A percentile compares a stretch with the other conserved stretches of the same genome.
Conservation (phyloP, 2,113 vertebrate species). For the Candoia aspera region DNA sequence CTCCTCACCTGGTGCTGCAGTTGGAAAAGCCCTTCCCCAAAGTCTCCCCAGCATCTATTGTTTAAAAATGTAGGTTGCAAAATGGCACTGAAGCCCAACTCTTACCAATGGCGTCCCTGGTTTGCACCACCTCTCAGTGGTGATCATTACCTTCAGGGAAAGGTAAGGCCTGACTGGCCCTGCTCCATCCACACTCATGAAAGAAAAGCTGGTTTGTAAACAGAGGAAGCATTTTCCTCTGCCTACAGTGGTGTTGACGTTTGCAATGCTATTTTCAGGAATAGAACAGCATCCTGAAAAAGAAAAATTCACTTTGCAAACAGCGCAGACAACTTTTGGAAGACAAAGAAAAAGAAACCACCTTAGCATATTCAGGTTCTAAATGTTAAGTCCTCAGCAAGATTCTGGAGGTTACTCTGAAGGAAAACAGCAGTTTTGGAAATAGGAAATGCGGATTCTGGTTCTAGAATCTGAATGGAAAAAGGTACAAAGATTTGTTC, state of each 20-base stretch:
- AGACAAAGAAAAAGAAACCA: neutral
- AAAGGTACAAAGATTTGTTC: neutral
- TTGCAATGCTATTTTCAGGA: neutral
- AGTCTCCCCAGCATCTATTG: no score
- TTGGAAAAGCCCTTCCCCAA: no score
- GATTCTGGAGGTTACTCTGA: neutral
- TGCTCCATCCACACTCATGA: neutral
- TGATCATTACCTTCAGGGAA: neutral
- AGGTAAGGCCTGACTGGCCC: neutral
- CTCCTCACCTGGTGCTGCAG: no score
- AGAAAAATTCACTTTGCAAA: neutral
- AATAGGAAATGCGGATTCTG: neutral
- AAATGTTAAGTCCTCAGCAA: neutral
- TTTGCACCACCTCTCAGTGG: neutral
- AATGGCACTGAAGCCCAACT: neutral
- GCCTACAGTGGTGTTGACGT: neutral
- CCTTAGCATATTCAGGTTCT: neutral
- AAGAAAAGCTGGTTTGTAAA: neutral
- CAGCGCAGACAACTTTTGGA: neutral
- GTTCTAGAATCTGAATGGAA: neutral
- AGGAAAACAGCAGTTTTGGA: neutral
- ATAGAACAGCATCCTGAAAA: neutral
- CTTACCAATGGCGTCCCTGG: neutral
- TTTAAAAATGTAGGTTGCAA: no score
- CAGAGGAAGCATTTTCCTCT: neutral